These are phyloP conservation scores for Porphyrio hochstetteri DNA, from an alignment of 2,113 vertebrate species.

Conservation along the genomic window DNA sequence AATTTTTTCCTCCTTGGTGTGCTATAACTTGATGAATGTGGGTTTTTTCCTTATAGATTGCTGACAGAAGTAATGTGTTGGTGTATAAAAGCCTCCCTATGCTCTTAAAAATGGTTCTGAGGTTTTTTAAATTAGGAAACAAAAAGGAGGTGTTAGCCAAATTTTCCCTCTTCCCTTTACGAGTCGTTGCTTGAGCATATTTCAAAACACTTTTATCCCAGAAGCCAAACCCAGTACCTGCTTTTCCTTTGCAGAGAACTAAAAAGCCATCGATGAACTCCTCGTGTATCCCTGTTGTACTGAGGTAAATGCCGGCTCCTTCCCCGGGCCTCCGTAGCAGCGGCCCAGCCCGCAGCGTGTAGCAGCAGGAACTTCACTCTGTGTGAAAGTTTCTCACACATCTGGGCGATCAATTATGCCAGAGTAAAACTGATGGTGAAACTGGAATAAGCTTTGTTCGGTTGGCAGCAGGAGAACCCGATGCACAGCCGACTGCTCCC, in stretches of 20 bases:
- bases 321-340: neutral
- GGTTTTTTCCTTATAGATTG: neutral
- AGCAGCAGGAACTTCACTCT: neutral
- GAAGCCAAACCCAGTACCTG: neutral
- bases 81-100: too few species aligned
- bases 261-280: neutral
- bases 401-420: slow-evolving; percentile 46
- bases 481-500: neutral
- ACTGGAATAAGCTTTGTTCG: neutral
- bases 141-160: slow-evolving; percentile 4
- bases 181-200: neutral
- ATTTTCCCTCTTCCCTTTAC: neutral
- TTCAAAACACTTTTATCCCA: neutral
- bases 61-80: neutral
- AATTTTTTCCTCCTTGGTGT: neutral
- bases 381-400: neutral
- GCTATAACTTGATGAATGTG: neutral
- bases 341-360: neutral
- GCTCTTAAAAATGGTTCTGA: neutral
- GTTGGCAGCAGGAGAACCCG: neutral
- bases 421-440: neutral
- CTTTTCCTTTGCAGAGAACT: neutral
- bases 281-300: neutral
- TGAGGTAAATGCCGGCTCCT: neutral
- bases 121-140: neutral